Percentiles rank a stretch among this genome's conserved stretches.
Evolutionary conservation across 2,888 invertebrate genomes (phyloP).

Genomic region (Tinea pellionella): DNA sequence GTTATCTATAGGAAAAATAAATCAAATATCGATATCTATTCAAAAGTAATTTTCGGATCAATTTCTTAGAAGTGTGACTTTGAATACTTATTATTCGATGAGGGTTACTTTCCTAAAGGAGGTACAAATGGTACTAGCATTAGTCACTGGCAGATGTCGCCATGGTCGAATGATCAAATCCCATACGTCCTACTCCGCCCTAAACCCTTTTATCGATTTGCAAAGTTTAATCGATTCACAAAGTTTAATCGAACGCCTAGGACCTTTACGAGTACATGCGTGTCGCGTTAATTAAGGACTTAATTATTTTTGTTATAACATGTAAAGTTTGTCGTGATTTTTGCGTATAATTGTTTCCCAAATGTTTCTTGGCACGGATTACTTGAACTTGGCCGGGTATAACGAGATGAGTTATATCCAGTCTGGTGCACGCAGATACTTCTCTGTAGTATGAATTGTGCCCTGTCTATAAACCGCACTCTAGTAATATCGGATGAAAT

Average conservation of each 20-base stretch:
- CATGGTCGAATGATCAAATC: not conserved
- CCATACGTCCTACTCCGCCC: not conserved
- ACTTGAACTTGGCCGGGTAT: too few species aligned
- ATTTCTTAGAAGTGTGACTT: not conserved
- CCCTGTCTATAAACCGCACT: too few species aligned
- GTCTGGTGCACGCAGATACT: too few species aligned
- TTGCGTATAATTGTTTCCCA: too few species aligned
- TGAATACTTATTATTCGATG: not conserved
- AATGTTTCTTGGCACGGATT: too few species aligned
- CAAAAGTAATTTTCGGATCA: too few species aligned
- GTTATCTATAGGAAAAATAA: too few species aligned
- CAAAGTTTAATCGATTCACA: not conserved
- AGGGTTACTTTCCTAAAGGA: not conserved
- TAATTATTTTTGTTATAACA: not conserved
- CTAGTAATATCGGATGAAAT: too few species aligned
- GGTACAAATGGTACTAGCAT: not conserved
- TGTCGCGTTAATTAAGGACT: not conserved
- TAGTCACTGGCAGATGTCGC: not conserved
- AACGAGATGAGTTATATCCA: too few species aligned
- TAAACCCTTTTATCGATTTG: not conserved
- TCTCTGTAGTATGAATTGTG: too few species aligned
- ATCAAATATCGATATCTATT: too few species aligned
- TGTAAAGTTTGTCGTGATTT: too few species aligned
- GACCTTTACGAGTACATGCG: not conserved
- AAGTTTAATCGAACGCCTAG: not conserved